Base-by-base conservation (phyloP, 2,113 vertebrate species). In the Megaceryle maxima region DNA sequence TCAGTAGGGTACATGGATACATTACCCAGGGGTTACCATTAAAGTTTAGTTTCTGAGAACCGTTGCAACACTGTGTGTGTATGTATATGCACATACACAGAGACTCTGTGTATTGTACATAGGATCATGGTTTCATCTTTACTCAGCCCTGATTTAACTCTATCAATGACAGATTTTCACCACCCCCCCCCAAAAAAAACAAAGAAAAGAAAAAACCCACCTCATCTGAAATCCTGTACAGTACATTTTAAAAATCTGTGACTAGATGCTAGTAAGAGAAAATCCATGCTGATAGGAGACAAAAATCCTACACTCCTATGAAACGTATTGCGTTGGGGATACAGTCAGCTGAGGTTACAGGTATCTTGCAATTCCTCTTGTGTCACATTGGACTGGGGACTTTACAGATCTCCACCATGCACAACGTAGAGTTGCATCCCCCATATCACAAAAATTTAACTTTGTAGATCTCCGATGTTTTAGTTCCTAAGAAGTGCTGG, bases 11-110 rank as follows among this genome's bases (percentile, higher is more conserved):
- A 92, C 48, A 44, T 84, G 88, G 86, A 68, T 48, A 53, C 13
- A 44, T 82, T 79, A 68, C 48, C 39, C 53, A 88, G 44, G 17
- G 69, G 31, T 91, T 92, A 95, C 76, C 86, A 76, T 64, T 89
- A 84, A 91, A 94, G 51, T 22, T 76, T 50, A 10, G 1, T 57
- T 93, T 96, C 82, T 95, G 77, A 62, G 80, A 96, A 92, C 77
- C 1, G 0, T 62, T 62, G 56, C 73, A 72, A 51, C 14, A 3
- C 62, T 79, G 35, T 73, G 62, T 79, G 14, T 72, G 33, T 21
- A 17, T 48, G 35, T 62, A 33, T 24, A 53, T 12, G 48, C 56
- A 56, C 57, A 82, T 33, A 92, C 74, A 95, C 62, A 95, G 62
- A 66, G 29, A 50, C 84, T 84, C 57, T 89, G 69, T 92, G 29